phyloP scores from a whole-genome alignment of 30 jellyfish, hydroid and myxozoan species.

The Aurelia sp. region DNA sequence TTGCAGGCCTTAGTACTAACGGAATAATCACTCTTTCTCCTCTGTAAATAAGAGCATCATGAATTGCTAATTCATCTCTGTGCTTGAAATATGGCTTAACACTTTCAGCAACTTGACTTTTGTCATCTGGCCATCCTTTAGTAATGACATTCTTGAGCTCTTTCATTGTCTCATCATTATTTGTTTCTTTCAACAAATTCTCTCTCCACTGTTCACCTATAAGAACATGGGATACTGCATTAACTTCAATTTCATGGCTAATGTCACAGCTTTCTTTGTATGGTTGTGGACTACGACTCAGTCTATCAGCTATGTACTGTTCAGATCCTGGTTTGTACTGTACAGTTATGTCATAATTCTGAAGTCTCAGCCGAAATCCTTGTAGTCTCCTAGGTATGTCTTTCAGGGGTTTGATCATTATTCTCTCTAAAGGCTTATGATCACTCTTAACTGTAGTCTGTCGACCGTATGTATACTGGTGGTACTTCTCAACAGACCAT shows the following conservation, averaged over 20 bases:
- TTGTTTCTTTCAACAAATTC: no score
- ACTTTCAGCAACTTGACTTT: no score
- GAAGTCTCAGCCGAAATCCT: conserved; percentile 54
- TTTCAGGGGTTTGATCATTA: conserved; percentile 49
- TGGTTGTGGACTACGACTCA: conserved; percentile 58
- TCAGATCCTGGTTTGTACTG: conserved; percentile 69
- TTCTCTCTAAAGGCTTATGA: conserved; percentile 50
- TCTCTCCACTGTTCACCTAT: no score
- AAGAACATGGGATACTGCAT: conserved; percentile 55
- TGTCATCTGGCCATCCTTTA: no score
- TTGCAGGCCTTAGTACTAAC: no score
- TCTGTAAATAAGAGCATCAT: no score
- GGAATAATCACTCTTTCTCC: no score
- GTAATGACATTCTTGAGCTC: no score
- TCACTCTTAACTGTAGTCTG: conserved; percentile 36
- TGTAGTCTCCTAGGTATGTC: conserved; percentile 29
- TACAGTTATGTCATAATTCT: conserved; percentile 51
- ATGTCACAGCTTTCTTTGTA: conserved; percentile 40
- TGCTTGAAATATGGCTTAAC: no score
- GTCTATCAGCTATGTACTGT: conserved; percentile 62
- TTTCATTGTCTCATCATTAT: no score
- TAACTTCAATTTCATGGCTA: conserved; percentile 25
- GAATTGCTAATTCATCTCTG: no score
- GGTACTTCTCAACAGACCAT: conserved; percentile 32
- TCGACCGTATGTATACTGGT: conserved; percentile 44